A percentile compares a stretch with the other conserved stretches of the same genome.
These are phyloP conservation scores for Thera obeliscata DNA, from an alignment of 2,888 invertebrate species.

Conservation along the genomic window DNA sequence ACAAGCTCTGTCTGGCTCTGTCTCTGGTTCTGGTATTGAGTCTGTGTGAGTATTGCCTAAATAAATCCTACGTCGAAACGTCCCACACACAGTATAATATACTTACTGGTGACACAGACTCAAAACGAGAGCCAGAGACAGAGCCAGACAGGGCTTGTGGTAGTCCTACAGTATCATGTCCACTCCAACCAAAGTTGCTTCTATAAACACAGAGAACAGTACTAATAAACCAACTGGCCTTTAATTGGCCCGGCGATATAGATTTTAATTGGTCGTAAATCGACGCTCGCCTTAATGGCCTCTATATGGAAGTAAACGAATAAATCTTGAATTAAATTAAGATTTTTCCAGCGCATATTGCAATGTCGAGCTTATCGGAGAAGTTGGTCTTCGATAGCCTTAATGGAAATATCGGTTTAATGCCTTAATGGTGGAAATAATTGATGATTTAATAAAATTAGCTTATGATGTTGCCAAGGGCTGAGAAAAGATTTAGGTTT, in stretches of 20 bases:
- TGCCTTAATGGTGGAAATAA: conserved; percentile 48
- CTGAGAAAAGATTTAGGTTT: background rate
- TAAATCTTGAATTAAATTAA: conserved; percentile 47
- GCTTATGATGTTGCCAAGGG: background rate
- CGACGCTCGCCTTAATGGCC: conserved; percentile 63
- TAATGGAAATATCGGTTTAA: conserved; percentile 57
- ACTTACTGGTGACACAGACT: no score
- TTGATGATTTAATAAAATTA: conserved; percentile 27
- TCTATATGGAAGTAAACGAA: conserved; percentile 48
- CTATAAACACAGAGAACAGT: conserved; percentile 66
- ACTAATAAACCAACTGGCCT: conserved; percentile 70
- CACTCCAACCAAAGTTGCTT: conserved; percentile 50
- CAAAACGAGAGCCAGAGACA: no score
- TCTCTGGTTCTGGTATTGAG: no score
- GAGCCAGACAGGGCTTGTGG: no score
- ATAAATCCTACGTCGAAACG: no score
- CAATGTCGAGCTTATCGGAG: conserved; percentile 45
- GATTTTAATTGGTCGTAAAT: conserved; percentile 81
- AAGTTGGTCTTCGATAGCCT: conserved; percentile 50
- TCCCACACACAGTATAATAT: no score
- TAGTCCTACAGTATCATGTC: conserved; percentile 17
- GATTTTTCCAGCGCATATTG: conserved; percentile 43
- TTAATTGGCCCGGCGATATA: conserved; percentile 78
- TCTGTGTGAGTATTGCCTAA: no score
- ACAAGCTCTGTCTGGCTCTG: no score